phyloP scores from a whole-genome alignment of 1,140 invertebrate genomes.

The Harpegnathos saltator region DNA sequence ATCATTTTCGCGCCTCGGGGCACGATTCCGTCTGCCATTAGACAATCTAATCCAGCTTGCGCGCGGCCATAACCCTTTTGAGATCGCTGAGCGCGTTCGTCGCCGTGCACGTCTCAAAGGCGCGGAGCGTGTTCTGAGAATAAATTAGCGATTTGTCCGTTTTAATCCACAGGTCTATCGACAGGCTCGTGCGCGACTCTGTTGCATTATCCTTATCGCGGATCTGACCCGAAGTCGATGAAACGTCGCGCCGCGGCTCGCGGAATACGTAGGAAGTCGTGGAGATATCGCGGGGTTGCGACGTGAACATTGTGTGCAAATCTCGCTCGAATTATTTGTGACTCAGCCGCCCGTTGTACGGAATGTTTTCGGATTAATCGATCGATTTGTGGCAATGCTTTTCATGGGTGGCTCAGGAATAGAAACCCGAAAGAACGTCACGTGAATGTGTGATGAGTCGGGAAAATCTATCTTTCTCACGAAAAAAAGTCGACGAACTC shows the following conservation, averaged over 20 bases:
- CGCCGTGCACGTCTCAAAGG: slow-evolving; percentile 38
- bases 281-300: background rate
- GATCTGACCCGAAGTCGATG: slow-evolving; percentile 34
- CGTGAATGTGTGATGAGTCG: too few species aligned
- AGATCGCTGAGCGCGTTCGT: too few species aligned
- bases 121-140: slow-evolving; percentile 55
- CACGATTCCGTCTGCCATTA: slow-evolving; percentile 62
- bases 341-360: background rate
- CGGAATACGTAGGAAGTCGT: slow-evolving; percentile 23
- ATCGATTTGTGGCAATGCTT: too few species aligned
- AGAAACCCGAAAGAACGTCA: too few species aligned
- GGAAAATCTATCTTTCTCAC: too few species aligned
- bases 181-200: slow-evolving; percentile 1
- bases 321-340: slow-evolving; percentile 24
- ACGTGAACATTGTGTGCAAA: background rate
- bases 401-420: too few species aligned
- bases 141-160: slow-evolving; percentile 61
- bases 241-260: slow-evolving; percentile 13
- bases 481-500: too few species aligned
- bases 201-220: slow-evolving; percentile 28
- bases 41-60: slow-evolving; percentile 66
- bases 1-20: slow-evolving; percentile 26
- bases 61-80: slow-evolving; percentile 49
- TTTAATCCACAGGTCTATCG: slow-evolving; percentile 36
- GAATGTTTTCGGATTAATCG: background rate